Evolutionary conservation across 2,113 vertebrate species (phyloP).

Genomic region (Ceuthmochares aereus): DNA sequence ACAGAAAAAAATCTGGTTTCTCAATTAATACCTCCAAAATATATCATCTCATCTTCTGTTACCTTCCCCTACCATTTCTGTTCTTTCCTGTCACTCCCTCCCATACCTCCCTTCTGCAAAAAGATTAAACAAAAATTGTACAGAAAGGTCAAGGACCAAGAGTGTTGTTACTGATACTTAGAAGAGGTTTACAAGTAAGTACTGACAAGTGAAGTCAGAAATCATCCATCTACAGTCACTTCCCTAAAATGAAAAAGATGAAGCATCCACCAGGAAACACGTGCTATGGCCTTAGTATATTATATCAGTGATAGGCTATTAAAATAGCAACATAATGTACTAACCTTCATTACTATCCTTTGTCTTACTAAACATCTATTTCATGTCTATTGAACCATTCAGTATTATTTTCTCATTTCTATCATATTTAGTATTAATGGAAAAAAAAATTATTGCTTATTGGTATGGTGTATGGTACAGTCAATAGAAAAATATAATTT

Average conservation of each 20-base stretch:
- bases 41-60: neutral
- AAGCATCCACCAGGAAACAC: neutral
- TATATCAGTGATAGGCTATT: neutral
- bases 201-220: neutral
- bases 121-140: neutral
- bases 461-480: neutral
- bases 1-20: neutral
- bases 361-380: neutral
- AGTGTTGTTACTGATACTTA: neutral
- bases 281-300: neutral
- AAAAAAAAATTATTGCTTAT: neutral
- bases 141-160: neutral
- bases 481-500: neutral
- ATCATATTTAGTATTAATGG: neutral
- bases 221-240: neutral
- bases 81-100: neutral
- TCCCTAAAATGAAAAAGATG: neutral
- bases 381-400: neutral
- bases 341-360: neutral
- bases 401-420: neutral
- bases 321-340: neutral
- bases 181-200: neutral
- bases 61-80: neutral
- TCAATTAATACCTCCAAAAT: neutral
- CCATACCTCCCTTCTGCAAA: neutral